A percentile compares a stretch with the other conserved stretches of the same genome.
phyloP scores from a whole-genome alignment of 2,113 vertebrate genomes.

The Chloropsis cyanopogon region DNA sequence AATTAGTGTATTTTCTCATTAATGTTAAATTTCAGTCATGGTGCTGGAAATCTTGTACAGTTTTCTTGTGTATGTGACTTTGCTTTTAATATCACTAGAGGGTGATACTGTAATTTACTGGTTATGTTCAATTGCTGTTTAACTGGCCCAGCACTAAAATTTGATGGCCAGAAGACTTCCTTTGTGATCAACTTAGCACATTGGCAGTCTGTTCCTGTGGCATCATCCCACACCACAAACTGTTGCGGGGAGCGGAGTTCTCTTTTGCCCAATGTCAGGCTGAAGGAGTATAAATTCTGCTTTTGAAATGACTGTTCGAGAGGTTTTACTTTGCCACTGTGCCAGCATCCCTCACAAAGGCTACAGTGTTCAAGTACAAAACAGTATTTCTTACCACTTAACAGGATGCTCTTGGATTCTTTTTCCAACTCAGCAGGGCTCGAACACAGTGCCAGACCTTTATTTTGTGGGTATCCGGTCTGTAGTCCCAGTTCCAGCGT shows the following conservation, averaged over 20 bases:
- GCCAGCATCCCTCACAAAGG: conserved; percentile 53
- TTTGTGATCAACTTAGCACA: not conserved
- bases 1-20: not conserved
- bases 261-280: conserved; percentile 10
- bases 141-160: not conserved
- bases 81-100: not conserved
- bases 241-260: not conserved
- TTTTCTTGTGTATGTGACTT: not conserved
- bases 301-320: conserved; percentile 32
- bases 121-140: not conserved
- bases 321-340: conserved; percentile 43
- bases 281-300: conserved; percentile 54
- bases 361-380: conserved; percentile 48
- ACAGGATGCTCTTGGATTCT: conserved; percentile 58
- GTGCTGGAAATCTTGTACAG: not conserved
- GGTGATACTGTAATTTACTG: not conserved
- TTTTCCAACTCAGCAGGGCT: conserved; percentile 10
- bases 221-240: conserved; percentile 10
- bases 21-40: not conserved
- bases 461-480: conserved; percentile 35
- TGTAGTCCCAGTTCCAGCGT: conserved; percentile 1
- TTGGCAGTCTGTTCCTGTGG: not conserved
- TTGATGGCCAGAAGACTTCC: not conserved
- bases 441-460: not conserved
- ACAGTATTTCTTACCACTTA: conserved; percentile 54